A percentile compares a stretch with the other conserved stretches of the same genome.
phyloP scores from a whole-genome alignment of 2,888 invertebrate genomes.

The Tuta absoluta region DNA sequence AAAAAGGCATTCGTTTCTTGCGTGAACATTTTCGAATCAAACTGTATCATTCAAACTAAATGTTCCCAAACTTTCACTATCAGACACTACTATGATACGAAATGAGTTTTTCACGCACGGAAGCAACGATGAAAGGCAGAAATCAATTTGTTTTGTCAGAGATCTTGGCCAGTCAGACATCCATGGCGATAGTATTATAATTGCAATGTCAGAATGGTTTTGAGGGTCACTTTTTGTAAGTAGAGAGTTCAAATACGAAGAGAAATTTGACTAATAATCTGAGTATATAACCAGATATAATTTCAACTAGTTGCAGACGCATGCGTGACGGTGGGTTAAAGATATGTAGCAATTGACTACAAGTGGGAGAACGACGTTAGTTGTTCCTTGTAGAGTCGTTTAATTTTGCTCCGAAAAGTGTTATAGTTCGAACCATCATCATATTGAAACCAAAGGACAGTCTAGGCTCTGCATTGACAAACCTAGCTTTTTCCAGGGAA shows the following conservation, averaged over 20 bases:
- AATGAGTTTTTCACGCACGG: conserved; percentile 38
- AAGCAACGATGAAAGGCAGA: conserved; percentile 35
- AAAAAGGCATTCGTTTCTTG: not conserved
- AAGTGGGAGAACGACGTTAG: too few species aligned
- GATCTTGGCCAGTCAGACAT: conserved; percentile 22
- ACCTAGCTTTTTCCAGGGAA: too few species aligned
- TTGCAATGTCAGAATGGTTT: conserved; percentile 1
- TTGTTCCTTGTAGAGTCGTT: too few species aligned
- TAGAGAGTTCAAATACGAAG: not conserved
- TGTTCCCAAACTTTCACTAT: conserved; percentile 39
- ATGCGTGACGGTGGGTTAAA: too few species aligned
- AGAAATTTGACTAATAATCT: not conserved
- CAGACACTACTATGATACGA: conserved; percentile 35
- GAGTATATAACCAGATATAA: too few species aligned
- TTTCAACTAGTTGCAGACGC: too few species aligned
- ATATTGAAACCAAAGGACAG: too few species aligned
- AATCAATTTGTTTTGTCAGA: conserved; percentile 26
- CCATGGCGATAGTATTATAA: not conserved
- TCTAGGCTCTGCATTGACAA: too few species aligned
- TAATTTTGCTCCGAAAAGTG: too few species aligned
- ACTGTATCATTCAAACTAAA: conserved; percentile 12
- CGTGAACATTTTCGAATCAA: not conserved
- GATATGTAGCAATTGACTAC: too few species aligned
- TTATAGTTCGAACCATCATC: too few species aligned
- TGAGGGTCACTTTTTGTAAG: not conserved